Base-by-base conservation (phyloP, 1,140 invertebrate species). In the Lordiphosa clarofinis region DNA sequence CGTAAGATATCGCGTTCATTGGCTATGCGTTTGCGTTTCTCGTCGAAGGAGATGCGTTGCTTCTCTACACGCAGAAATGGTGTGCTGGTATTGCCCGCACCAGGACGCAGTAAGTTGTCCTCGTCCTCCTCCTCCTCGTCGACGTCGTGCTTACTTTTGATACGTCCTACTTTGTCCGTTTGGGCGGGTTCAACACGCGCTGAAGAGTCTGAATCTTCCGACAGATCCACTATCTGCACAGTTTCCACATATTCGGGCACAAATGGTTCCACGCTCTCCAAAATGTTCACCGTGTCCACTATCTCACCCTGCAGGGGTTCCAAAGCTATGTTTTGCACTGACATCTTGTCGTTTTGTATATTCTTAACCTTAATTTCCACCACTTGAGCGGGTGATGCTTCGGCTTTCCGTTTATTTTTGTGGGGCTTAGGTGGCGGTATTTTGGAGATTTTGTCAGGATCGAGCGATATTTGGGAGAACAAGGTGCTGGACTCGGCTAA, bases 401-500 rank as follows among this genome's bases (percentile, higher is more conserved):
- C 67, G 1, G 79, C 81, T 53, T 86, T 86, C 0, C 78, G 73
- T 48, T 86, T 81, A 33, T 56, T 73, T 36, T 81, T 78, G 1
- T 38, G 37, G n/a, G 65, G 73, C 19, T 70, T 86, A 0, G 82
- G 50, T 9, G 68, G 68, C 9, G 63, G 37, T 9, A 21, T 11
- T 4, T 36, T 39, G 0, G 31, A 9, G n/a, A 62, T 2, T 44
- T 60, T 63, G 21, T 21, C 31, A 1, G 70, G 70, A 50, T 81
- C 67, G 4, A 76, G 40, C 0, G 93, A 94, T 65, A 94, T 93
- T 89, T 94, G 92, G 1, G 93, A 93, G 74, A 94, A 94, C 2
- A 94, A 89, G 37, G 91, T 90, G 81, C 93, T 94, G 55, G 94
- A 92, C 79, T 94, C 92, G 8, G 93, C 90, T 31, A 94, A 86